These are phyloP conservation scores for Lepisosteus oculatus DNA, from an alignment of 2,113 vertebrate genomes.

Conservation along the genomic window DNA sequence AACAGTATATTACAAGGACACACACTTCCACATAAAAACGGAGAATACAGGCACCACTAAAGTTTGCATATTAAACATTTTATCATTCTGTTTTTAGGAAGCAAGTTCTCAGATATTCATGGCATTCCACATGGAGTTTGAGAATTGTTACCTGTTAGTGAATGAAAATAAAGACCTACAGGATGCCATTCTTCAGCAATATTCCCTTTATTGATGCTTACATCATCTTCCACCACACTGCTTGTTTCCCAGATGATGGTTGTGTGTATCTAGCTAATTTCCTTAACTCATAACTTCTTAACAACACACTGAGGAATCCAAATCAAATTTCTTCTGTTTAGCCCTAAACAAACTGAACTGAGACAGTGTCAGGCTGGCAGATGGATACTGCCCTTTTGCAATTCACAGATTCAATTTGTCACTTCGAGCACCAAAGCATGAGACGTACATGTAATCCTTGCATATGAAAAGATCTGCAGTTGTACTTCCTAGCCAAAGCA, in stretches of 20 bases:
- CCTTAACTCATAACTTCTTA: background rate
- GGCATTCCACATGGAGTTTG: too few species aligned
- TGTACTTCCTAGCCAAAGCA: background rate
- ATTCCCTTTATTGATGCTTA: background rate
- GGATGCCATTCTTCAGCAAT: background rate
- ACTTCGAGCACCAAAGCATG: constrained; percentile 14
- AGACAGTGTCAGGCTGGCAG: constrained; percentile 8
- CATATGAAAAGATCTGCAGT: background rate
- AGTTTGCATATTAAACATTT: too few species aligned
- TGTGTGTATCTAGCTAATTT: background rate
- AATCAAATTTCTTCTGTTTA: constrained; percentile 23
- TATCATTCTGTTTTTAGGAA: too few species aligned
- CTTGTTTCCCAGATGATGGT: background rate
- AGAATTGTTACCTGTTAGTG: too few species aligned
- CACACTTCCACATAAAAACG: too few species aligned
- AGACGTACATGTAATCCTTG: constrained; percentile 1
- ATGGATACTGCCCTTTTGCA: background rate
- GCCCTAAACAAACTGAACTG: constrained; percentile 5
- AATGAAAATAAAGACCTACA: too few species aligned
- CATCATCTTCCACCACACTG: background rate
- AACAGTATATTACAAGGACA: too few species aligned
- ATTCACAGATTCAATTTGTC: constrained; percentile 21
- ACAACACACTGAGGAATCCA: background rate
- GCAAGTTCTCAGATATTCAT: too few species aligned
- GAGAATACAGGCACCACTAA: too few species aligned